Conservation (phyloP, 2,113 vertebrate species). For the Rhegmatorhina hoffmannsi region DNA sequence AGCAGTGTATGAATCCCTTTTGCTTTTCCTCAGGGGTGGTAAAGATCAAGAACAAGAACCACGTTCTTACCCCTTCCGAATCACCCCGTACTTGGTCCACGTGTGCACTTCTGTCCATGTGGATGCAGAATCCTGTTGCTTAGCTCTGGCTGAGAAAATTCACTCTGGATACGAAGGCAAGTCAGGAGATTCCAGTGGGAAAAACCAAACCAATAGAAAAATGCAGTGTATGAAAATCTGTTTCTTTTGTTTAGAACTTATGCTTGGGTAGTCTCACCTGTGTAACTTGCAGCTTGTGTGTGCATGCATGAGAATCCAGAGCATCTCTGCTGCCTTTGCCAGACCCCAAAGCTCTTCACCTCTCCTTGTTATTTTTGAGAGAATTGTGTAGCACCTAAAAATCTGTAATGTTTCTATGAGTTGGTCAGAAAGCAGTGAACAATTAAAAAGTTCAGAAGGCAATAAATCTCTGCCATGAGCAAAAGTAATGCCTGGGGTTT, state of each 20-base stretch:
- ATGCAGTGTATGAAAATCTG: neutral
- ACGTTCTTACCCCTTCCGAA: constrained; percentile 80
- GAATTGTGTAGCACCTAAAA: neutral
- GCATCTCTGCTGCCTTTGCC: neutral
- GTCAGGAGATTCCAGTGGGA: neutral
- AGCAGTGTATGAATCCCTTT: neutral
- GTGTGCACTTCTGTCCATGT: constrained; percentile 61
- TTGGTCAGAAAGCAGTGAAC: neutral
- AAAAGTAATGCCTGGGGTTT: neutral
- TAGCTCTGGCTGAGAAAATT: constrained; percentile 85
- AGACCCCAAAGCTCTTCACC: neutral
- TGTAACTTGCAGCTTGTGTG: neutral
- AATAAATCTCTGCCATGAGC: neutral
- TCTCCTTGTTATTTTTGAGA: neutral
- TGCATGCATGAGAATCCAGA: neutral
- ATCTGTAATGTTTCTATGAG: neutral
- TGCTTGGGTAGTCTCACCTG: neutral
- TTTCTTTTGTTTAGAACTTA: neutral
- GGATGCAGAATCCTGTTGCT: constrained; percentile 83
- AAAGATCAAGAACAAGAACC: constrained; percentile 79
- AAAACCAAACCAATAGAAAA: neutral
- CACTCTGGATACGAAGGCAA: constrained; percentile 91
- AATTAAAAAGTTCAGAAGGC: neutral
- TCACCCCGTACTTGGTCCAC: constrained; percentile 84
- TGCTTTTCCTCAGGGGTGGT: constrained; percentile 74